These are phyloP conservation scores for Ahaetulla prasina DNA, from an alignment of 2,113 vertebrate genomes.

Conservation along the genomic window DNA sequence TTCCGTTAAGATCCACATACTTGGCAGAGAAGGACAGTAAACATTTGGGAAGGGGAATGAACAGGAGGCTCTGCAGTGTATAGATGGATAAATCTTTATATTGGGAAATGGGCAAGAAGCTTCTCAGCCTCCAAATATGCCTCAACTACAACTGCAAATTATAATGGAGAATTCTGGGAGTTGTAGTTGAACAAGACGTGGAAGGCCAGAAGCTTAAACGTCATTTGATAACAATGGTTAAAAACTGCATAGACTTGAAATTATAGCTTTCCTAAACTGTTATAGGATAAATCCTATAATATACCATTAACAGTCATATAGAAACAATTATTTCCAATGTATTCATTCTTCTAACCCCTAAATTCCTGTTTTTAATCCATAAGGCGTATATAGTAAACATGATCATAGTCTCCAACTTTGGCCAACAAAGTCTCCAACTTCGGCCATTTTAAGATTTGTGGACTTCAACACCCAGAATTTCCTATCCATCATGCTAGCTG, in stretches of 20 bases:
- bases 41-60: not conserved
- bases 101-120: not conserved
- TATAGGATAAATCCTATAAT: slow-evolving; percentile 34
- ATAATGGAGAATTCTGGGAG: not conserved
- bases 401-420: not conserved
- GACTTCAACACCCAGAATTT: not conserved
- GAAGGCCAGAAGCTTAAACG: not conserved
- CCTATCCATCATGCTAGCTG: too few relatives aligned
- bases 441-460: not conserved
- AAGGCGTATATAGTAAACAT: slow-evolving; percentile 45
- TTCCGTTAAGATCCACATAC: not conserved
- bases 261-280: slow-evolving; percentile 41
- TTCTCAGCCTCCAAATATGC: not conserved
- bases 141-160: not conserved
- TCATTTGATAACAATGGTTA: slow-evolving; percentile 38
- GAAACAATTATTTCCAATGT: not conserved
- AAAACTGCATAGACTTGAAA: slow-evolving; percentile 54
- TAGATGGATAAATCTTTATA: not conserved
- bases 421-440: too few relatives aligned
- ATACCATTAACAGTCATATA: slow-evolving; percentile 24
- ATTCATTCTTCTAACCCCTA: slow-evolving; percentile 38
- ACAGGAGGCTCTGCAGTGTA: not conserved
- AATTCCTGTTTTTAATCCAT: slow-evolving; percentile 45
- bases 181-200: not conserved
- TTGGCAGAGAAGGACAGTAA: slow-evolving; percentile 15